Percentiles rank a stretch among this genome's conserved stretches.
These are phyloP conservation scores for Leptinotarsa defecta DNA, from an alignment of 1,140 invertebrate species.

Conservation along the genomic window DNA sequence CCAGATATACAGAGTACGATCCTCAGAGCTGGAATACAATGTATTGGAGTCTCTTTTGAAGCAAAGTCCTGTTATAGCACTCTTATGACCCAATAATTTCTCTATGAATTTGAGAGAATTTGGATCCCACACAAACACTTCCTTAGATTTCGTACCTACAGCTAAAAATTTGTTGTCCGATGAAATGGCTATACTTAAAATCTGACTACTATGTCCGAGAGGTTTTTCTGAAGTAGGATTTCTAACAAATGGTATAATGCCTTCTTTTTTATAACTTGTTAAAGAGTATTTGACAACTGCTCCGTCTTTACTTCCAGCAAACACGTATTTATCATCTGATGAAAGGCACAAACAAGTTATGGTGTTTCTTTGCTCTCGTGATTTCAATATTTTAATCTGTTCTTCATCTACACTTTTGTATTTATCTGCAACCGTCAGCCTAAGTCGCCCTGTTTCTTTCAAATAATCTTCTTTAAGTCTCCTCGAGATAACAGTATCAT, in stretches of 20 bases:
- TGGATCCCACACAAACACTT: conserved; percentile 86
- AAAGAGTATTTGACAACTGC: conserved; percentile 84
- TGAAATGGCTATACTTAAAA: conserved; percentile 78
- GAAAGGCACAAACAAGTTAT: conserved; percentile 84
- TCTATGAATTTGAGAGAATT: conserved; percentile 76
- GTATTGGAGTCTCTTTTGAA: conserved; percentile 89
- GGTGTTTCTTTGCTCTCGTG: conserved; percentile 76
- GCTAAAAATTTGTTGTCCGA: conserved; percentile 84
- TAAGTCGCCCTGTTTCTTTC: conserved; percentile 80
- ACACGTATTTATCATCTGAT: conserved; percentile 74
- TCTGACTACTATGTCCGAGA: conserved; percentile 62
- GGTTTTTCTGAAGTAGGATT: conserved; percentile 57
- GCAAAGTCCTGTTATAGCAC: conserved; percentile 74
- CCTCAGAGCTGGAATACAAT: conserved; percentile 83
- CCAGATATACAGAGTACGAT: conserved; percentile 90
- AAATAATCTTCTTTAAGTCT: conserved; percentile 82
- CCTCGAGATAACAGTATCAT: conserved; percentile 70
- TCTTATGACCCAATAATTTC: conserved; percentile 81
- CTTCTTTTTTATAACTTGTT: conserved; percentile 60
- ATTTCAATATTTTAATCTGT: conserved; percentile 62
- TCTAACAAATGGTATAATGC: conserved; percentile 59
- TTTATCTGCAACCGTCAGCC: conserved; percentile 72
- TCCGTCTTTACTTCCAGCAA: conserved; percentile 87
- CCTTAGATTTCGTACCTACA: conserved; percentile 74
- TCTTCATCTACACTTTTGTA: conserved; percentile 61